Conservation (phyloP, 2,113 vertebrate species). For the Mesocricetus auratus region DNA sequence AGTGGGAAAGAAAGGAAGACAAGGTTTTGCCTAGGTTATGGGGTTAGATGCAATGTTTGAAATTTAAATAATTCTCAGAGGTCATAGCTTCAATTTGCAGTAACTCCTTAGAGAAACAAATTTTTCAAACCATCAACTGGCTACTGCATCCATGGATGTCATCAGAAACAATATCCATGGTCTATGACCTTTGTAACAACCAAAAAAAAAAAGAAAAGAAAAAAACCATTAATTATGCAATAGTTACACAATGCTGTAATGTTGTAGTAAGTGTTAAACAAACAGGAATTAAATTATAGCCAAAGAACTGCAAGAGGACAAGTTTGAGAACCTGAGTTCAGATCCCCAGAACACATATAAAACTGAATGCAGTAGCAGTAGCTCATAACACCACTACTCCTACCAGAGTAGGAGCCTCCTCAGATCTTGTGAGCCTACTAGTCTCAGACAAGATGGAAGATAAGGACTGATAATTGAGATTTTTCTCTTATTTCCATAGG, state of each 20-base stretch:
- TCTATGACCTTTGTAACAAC: not conserved
- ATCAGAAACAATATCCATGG: not conserved
- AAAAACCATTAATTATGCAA: not conserved
- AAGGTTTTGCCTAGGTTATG: not conserved
- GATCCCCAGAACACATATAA: not conserved
- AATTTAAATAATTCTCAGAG: not conserved
- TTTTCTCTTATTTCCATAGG: not conserved
- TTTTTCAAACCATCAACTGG: not conserved
- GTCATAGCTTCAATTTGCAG: not conserved
- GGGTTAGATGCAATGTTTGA: not conserved
- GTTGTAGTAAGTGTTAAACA: not conserved
- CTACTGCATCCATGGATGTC: no score
- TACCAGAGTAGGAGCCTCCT: no score
- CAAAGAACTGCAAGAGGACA: not conserved
- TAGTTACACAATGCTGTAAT: not conserved
- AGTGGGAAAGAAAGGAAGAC: not conserved
- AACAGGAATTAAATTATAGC: not conserved
- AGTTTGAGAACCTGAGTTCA: not conserved
- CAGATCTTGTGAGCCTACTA: not conserved
- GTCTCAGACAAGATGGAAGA: not conserved
- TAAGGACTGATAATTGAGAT: not conserved
- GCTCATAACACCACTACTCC: not conserved
- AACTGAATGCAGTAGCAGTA: no score
- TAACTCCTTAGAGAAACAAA: not conserved
- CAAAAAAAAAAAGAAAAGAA: constrained; percentile 36